Base-by-base conservation (phyloP, 2,888 invertebrate genomes). In the Drosophila gaucha region DNA sequence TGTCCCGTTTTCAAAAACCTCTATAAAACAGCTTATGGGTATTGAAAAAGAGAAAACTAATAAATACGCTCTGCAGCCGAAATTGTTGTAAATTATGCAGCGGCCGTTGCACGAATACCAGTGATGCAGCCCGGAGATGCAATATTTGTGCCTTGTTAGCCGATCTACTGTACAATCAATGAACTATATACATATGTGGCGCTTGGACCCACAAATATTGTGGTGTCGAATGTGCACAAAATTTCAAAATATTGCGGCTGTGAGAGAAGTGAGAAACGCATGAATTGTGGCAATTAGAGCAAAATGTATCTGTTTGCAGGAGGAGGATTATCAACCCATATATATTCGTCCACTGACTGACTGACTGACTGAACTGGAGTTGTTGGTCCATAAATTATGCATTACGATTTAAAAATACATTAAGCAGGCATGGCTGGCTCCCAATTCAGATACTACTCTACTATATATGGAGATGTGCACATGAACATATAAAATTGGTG, bases 51-150 rank as follows among this genome's bases (percentile, higher is more conserved):
- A 3, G 16, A 41, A 30, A 22, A n/a, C n/a, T 31, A 28, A 38
- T 26, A 50, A 36, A 74, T 57, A 49, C 49, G 41, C 58, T 55
- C 24, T 54, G 44, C 66, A 49, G 39, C 46, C 46, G 57, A 85
- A 88, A 86, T 67, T 63, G 67, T 65, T 84, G 87, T 88, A 84
- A 82, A 82, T 86, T 88, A 84, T 88, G 66, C 89, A 86, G 54
- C 55, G 64, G 62, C 60, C 67, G 56, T 58, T 62, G 67, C 62
- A 56, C 68, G 88, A 83, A 80, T 86, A 57, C 44, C 86, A 80
- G 78, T 82, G 71, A 69, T 56, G 74, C 33, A 51, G 77, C 6
- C 36, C 41, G 56, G 47, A 55, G 63, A 80, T 80, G 85, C 55
- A 57, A 50, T 38, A 46, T 60, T 65, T 24, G 28, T 38, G 47